A percentile compares a stretch with the other conserved stretches of the same genome.
phyloP scores from a whole-genome alignment of 23 tunicate genomes.

The Ciona savignyi region DNA sequence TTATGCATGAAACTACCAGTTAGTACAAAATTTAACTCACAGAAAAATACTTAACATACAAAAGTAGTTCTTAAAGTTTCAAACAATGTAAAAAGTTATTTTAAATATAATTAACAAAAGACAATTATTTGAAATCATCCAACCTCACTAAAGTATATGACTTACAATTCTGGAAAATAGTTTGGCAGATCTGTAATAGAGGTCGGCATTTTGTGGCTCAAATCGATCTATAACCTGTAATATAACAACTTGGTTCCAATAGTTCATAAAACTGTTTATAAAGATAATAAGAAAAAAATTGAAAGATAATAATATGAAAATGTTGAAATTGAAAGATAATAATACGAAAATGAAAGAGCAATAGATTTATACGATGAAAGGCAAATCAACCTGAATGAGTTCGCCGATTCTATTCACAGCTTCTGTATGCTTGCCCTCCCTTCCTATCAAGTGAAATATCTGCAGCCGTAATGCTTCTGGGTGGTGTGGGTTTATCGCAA shows the following conservation, averaged over 20 bases:
- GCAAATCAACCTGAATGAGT: slow-evolving; percentile 60
- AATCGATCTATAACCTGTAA: slow-evolving; percentile 85
- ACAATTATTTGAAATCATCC: too few relatives aligned
- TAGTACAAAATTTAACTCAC: too few relatives aligned
- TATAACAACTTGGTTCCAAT: too few relatives aligned
- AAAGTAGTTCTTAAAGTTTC: too few relatives aligned
- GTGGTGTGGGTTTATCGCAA: slow-evolving; percentile 47
- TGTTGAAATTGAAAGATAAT: background rate
- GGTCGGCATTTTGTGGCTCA: slow-evolving; percentile 72
- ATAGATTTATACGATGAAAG: background rate
- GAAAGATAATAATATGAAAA: too few relatives aligned
- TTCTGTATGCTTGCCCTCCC: slow-evolving; percentile 59
- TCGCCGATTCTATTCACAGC: slow-evolving; percentile 69
- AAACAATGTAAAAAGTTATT: too few relatives aligned
- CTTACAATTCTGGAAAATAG: slow-evolving; percentile 83
- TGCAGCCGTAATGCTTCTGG: slow-evolving; percentile 75
- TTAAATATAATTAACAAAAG: too few relatives aligned
- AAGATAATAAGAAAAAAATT: too few relatives aligned
- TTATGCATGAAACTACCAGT: too few relatives aligned
- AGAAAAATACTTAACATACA: too few relatives aligned
- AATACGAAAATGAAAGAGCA: background rate
- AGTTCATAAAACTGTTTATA: too few relatives aligned
- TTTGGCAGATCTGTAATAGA: slow-evolving; percentile 54
- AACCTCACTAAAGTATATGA: background rate
- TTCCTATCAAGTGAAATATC: slow-evolving; percentile 42